A percentile compares a stretch with the other conserved stretches of the same genome.
phyloP scores from a whole-genome alignment of 1,140 invertebrate genomes.

The Cydia amplana region DNA sequence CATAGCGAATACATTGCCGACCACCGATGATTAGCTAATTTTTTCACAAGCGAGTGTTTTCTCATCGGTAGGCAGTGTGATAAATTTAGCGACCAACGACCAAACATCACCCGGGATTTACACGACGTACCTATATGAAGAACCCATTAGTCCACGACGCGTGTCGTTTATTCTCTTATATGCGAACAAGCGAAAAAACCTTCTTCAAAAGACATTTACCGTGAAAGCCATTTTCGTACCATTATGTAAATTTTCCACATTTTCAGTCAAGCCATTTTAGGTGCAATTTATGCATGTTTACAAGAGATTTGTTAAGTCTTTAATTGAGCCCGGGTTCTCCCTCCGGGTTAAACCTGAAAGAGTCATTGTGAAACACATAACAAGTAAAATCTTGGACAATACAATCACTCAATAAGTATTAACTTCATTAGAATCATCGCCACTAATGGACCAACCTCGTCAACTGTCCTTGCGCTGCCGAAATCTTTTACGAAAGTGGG shows the following conservation, averaged over 20 bases:
- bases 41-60: no score
- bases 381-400: background rate
- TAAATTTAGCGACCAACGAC: no score
- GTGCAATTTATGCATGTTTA: background rate
- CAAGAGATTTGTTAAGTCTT: no score
- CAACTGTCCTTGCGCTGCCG: conserved; percentile 13
- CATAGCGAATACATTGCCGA: no score
- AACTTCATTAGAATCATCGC: conserved; percentile 10
- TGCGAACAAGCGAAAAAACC: background rate
- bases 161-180: background rate
- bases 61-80: no score
- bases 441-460: conserved; percentile 19
- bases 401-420: background rate
- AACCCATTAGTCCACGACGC: background rate
- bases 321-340: no score
- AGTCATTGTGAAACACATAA: background rate
- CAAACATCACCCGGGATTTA: no score
- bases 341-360: no score
- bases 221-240: background rate
- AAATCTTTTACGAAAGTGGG: conserved; percentile 51
- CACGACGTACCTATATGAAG: background rate
- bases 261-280: background rate
- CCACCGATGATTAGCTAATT: no score
- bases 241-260: background rate
- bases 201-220: background rate